A percentile compares a stretch with the other conserved stretches of the same genome.
phyloP scores from a whole-genome alignment of 2,797 vertebrate species.

The Euphonia xanthogaster region DNA sequence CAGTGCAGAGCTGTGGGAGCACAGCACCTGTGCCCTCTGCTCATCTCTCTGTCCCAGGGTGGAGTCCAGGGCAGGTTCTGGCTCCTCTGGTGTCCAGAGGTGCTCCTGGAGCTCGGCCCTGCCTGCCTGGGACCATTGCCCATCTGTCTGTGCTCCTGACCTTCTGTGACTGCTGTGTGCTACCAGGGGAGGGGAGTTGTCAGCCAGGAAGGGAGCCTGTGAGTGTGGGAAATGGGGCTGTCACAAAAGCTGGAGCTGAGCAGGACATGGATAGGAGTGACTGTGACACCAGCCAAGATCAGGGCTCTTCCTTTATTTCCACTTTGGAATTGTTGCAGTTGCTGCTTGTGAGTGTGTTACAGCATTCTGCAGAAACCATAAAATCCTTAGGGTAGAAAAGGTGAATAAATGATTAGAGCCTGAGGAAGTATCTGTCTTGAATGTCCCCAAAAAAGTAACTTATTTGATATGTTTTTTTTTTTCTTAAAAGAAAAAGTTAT shows the following conservation, averaged over 20 bases:
- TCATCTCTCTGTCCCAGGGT: not conserved
- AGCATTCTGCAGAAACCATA: not conserved
- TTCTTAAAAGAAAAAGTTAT: not conserved
- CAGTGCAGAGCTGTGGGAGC: not conserved
- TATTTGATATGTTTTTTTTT: not conserved
- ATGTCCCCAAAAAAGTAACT: not conserved
- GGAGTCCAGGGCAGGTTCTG: not conserved
- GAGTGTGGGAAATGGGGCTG: not conserved
- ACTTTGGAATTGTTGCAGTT: not conserved
- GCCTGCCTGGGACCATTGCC: not conserved
- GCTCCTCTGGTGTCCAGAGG: not conserved
- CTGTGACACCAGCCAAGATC: rapidly evolving
- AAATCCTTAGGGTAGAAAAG: not conserved
- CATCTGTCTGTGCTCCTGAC: not conserved
- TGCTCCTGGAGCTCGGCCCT: not conserved
- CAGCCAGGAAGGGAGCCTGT: not conserved
- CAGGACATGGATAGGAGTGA: not conserved
- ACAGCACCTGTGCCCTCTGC: not conserved
- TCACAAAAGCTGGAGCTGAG: not conserved
- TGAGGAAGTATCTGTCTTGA: not conserved
- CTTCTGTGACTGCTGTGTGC: not conserved
- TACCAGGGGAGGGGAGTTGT: not conserved
- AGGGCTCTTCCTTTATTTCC: not conserved
- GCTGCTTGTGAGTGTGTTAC: not conserved
- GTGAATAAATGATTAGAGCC: not conserved